Conservation (phyloP, 2,113 vertebrate species). For the Lipotes vexillifer region DNA sequence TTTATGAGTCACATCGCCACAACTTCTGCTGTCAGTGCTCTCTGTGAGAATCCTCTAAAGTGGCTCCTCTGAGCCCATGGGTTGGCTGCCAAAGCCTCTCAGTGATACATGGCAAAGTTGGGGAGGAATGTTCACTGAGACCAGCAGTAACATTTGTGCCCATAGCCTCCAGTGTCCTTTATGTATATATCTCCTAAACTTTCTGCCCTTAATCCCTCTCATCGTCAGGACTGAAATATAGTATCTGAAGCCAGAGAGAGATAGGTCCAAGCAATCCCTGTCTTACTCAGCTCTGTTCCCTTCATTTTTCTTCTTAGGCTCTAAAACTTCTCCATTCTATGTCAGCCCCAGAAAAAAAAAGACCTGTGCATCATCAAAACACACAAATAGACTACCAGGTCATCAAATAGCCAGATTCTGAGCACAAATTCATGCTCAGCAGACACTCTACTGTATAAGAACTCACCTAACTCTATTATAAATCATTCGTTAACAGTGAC, state of each 20-base stretch:
- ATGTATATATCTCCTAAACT: not conserved
- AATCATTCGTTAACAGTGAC: not conserved
- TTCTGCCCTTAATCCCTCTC: not conserved
- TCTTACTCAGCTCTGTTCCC: not conserved
- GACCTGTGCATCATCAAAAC: not conserved
- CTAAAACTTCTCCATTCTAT: not conserved
- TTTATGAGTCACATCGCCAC: not conserved
- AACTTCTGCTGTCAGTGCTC: not conserved
- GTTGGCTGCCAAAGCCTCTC: not conserved
- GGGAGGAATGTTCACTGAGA: not conserved
- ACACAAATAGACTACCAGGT: not conserved
- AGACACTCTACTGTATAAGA: not conserved
- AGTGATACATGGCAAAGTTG: not conserved
- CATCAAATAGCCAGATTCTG: not conserved
- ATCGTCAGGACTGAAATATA: not conserved
- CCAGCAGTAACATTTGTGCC: not conserved
- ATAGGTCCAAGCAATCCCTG: not conserved
- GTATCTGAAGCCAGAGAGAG: not conserved
- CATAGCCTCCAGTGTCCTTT: not conserved
- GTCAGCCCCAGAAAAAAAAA: not conserved
- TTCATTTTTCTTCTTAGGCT: not conserved
- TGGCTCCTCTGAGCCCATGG: not conserved
- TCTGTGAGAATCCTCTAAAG: not conserved
- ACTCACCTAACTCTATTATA: not conserved
- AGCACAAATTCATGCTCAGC: not conserved